These are phyloP conservation scores for Megaustenia siamemsis DNA, from an alignment of 2,888 invertebrate genomes.

Conservation along the genomic window DNA sequence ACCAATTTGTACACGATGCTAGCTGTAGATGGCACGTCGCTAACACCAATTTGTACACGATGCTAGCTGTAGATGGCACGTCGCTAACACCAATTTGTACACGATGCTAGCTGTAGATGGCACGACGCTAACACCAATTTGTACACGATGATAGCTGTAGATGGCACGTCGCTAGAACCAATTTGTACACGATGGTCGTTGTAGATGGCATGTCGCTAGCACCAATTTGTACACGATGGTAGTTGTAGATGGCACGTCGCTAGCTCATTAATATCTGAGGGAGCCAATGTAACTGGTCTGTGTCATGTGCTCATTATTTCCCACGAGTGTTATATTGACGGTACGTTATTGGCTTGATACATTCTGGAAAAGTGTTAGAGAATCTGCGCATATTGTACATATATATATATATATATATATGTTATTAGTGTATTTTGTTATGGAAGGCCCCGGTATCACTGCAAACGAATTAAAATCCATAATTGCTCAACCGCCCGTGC, in stretches of 20 bases:
- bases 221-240: not conserved
- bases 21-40: conserved; percentile 1
- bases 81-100: not conserved
- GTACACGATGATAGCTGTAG: not conserved
- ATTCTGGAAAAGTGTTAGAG: not conserved
- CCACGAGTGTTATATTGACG: too few species aligned
- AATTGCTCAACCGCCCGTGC: too few species aligned
- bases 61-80: not conserved
- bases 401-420: too few species aligned
- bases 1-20: not conserved
- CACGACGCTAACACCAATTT: too few species aligned
- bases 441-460: too few species aligned
- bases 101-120: not conserved
- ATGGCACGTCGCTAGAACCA: conserved; percentile 7
- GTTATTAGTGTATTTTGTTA: too few species aligned
- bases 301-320: not conserved
- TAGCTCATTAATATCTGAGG: not conserved
- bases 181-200: not conserved
- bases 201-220: conserved; percentile 4
- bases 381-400: too few species aligned
- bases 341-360: not conserved
- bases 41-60: not conserved
- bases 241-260: not conserved
- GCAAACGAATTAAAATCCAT: too few species aligned
- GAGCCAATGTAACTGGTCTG: not conserved